Base-by-base conservation (phyloP, 2,888 invertebrate genomes). In the Loripinus fragilis region DNA sequence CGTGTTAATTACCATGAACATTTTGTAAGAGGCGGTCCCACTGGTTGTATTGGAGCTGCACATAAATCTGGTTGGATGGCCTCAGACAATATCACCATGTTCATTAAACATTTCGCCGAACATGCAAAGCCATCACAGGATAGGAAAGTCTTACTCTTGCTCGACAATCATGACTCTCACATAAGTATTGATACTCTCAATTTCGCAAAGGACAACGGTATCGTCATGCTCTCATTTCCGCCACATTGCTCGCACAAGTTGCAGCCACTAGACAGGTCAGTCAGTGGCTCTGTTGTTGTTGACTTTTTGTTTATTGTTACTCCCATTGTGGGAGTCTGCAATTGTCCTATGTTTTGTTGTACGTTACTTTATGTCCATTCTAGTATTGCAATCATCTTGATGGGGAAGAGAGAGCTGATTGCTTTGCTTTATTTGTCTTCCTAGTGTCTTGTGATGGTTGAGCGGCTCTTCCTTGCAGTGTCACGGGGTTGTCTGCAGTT, bases 151-250 rank as follows among this genome's bases (percentile, higher is more conserved):
- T 85, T 88, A 8, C 38, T 91, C 48, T 52, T 91, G 42, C 71
- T 91, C 69, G 91, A 89, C 84, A 92, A 91, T 69, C 90, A 92
- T 74, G 72, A 79, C 55, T 87, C 88, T 10, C 91, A 92, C 81
- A 64, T 90, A 8, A 69, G 79, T 28, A 82, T 86, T 50, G 70
- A 76, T 23, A 74, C 60, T 12, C 66, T 94, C 80, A 80, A 90
- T 89, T 85, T 84, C 81, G 84, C 91, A 88, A 82, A 91, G 85
- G 89, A 89, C 42, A 87, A 90, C 86, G 92, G 93, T 17, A 90
- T 94, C 38, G 87, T 91, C 64, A 80, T 94, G 68, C 85, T 94
- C n/a, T n/a, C n/a, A n/a, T n/a, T n/a, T n/a, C n/a, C n/a, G n/a
- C n/a, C n/a, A n/a, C n/a, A n/a, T n/a, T 41, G 92, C 93, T 7